Percentiles rank a stretch among this genome's conserved stretches.
Evolutionary conservation across 2,888 invertebrate species (phyloP).

Genomic region (Melanostoma scalare): DNA sequence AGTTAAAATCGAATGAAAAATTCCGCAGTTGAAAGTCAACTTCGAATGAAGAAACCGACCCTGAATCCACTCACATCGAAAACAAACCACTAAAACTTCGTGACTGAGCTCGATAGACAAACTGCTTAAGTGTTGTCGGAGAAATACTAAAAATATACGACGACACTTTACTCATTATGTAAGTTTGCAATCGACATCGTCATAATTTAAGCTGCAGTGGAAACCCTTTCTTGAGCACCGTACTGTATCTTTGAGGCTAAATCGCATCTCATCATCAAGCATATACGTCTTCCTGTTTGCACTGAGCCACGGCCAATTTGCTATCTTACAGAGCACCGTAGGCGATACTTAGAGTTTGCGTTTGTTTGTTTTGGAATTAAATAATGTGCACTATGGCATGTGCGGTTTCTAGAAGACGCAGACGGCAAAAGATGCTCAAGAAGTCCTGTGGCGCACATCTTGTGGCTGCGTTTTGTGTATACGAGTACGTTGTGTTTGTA

Average conservation of each 20-base stretch:
- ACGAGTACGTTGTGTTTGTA: conserved; percentile 1
- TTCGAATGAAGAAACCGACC: no score
- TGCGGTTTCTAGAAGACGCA: conserved; percentile 22
- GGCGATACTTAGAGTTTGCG: conserved; percentile 60
- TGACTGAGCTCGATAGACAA: no score
- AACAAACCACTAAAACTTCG: no score
- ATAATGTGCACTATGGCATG: conserved; percentile 66
- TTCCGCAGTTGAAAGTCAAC: no score
- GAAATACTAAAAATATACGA: no score
- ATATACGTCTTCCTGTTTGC: conserved; percentile 48
- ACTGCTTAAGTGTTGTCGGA: no score
- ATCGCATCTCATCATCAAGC: conserved; percentile 11
- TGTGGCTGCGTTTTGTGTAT: background rate
- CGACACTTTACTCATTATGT: no score
- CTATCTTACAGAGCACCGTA: conserved; percentile 43
- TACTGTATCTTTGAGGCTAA: conserved; percentile 8
- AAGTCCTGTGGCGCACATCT: conserved; percentile 32
- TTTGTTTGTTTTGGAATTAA: conserved; percentile 63
- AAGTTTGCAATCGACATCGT: no score
- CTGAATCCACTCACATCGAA: no score
- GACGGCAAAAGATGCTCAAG: conserved; percentile 21
- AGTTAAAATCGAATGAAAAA: no score
- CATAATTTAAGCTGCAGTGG: no score
- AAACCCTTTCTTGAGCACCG: conserved; percentile 22
- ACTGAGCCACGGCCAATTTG: conserved; percentile 33